Evolutionary conservation across 2,797 vertebrate species (phyloP), one percentile per base, ranked within the genome.

Genomic region (Poeciliopsis gracilis): DNA sequence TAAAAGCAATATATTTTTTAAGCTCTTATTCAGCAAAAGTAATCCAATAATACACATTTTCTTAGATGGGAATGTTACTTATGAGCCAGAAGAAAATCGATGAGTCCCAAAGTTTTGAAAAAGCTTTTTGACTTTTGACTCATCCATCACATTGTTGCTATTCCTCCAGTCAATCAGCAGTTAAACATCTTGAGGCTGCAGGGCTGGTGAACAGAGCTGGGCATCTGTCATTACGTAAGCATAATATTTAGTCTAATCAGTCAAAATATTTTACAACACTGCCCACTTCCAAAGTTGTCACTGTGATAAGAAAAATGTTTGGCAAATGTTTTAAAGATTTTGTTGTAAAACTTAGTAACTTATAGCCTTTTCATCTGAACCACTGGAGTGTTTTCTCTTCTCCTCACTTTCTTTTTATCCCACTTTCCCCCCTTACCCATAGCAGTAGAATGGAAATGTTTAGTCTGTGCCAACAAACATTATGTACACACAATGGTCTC

Each of bases 391-490:
- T 86, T 87, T 86, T 78, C 72, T 82, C 74, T 77, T 63, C 76
- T 77, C 46, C 76, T 86, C 36, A 61, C 36, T 77, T 77, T 84
- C 23, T 88, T 86, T 67, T 90, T 77, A 59, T 87, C 82, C 82
- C 33, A 59, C 79, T 90, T 90, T 91, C 84, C 85, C 86, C 23
- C 84, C 79, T 51, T 51, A 23, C 82, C 72, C 81, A 51, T 51
- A 79, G 61, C 77, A 79, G 77, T 85, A 84, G 10, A 57, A 87
- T 90, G 92, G 92, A 95, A 93, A 92, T 36, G 47, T 75, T 72
- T 74, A 25, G 55, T 55, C 83, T 53, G 81, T 82, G 93, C 93
- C 93, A 94, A 87, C 78, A 80, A 76, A 87, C 87, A 90, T 87
- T 85, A 91, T 75, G 79, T 73, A n/a, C 71, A 74, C 83, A 90